Evolutionary conservation across 1,140 invertebrate genomes (phyloP).

Genomic region (Platorchestia sp.): DNA sequence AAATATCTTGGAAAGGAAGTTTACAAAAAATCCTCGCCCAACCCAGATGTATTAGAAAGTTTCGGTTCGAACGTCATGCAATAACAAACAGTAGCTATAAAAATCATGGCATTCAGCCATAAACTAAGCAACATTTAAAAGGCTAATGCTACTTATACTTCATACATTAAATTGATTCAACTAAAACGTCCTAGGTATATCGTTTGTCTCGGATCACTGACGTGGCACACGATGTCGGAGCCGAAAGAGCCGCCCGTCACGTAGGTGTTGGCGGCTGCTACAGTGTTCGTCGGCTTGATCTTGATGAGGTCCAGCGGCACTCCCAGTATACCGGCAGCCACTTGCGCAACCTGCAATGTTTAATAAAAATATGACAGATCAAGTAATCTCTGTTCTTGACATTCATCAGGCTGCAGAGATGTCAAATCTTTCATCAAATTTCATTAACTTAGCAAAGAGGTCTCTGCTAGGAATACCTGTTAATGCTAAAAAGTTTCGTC

Average conservation of each 20-base stretch:
- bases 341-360: conserved; percentile 70
- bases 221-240: conserved; percentile 56
- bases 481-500: conserved; percentile 19
- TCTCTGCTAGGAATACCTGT: neutral
- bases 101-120: too few relatives aligned
- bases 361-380: neutral
- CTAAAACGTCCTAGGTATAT: too few relatives aligned
- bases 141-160: too few relatives aligned
- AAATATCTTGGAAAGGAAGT: too few relatives aligned
- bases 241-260: conserved; percentile 71
- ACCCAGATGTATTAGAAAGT: too few relatives aligned
- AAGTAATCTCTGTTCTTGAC: neutral
- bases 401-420: neutral
- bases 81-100: too few relatives aligned
- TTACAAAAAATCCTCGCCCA: too few relatives aligned
- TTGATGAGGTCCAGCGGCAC: conserved; percentile 70
- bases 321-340: conserved; percentile 70
- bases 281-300: conserved; percentile 69
- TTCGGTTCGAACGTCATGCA: too few relatives aligned
- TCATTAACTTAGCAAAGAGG: neutral
- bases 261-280: conserved; percentile 69
- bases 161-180: too few relatives aligned
- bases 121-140: too few relatives aligned
- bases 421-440: neutral
- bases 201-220: too few relatives aligned